These are phyloP conservation scores for Maconellicoccus hirsutus DNA, from an alignment of 1,140 invertebrate species.

Conservation along the genomic window DNA sequence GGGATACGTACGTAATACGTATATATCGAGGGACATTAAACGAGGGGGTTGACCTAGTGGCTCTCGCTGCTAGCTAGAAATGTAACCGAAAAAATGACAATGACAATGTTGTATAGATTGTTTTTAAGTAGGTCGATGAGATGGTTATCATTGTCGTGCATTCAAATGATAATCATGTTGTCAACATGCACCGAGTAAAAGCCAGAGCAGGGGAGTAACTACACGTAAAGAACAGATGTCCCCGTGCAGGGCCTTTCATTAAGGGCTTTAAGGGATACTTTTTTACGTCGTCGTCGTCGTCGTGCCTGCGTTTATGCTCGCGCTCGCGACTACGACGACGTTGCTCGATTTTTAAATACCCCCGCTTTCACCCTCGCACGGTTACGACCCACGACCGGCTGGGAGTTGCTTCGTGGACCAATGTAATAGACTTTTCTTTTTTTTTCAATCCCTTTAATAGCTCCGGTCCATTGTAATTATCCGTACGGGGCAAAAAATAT, in stretches of 20 bases:
- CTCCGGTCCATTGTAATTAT: constrained; percentile 13
- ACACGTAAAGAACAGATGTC: not conserved
- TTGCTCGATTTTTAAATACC: constrained; percentile 13
- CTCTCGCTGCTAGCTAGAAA: too few species aligned
- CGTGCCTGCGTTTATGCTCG: not conserved
- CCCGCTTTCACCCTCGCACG: not conserved
- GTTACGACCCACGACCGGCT: not conserved
- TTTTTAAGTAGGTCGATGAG: constrained; percentile 22
- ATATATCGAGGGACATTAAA: too few species aligned
- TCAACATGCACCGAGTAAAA: not conserved
- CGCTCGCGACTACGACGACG: too few species aligned
- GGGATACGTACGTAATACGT: too few species aligned
- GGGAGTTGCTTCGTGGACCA: not conserved
- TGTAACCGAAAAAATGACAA: constrained; percentile 10
- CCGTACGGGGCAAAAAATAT: not conserved
- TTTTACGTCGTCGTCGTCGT: too few species aligned
- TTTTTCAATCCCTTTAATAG: constrained; percentile 18
- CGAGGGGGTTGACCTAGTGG: not conserved
- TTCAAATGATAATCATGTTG: constrained; percentile 17
- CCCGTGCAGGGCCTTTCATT: not conserved
- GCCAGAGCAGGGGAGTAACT: not conserved
- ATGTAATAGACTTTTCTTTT: not conserved
- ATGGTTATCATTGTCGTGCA: constrained; percentile 18
- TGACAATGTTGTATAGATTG: constrained; percentile 14
- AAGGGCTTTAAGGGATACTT: not conserved